Conservation (phyloP, 92 coral and sea anemone species). For the Palythoa heliodiscus region DNA sequence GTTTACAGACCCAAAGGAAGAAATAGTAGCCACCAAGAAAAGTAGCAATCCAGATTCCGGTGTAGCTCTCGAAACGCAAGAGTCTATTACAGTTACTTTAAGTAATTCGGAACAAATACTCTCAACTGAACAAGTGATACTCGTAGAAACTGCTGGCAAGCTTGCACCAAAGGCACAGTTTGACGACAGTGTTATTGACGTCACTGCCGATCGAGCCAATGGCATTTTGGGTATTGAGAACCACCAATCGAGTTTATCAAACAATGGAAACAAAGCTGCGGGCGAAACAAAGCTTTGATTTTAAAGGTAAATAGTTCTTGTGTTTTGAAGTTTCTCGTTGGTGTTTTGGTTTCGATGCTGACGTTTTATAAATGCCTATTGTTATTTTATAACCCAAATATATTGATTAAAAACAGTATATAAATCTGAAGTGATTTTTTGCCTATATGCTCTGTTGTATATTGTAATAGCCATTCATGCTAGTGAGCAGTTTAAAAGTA, state of each 20-base stretch:
- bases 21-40: not conserved
- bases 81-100: conserved; percentile 22
- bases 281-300: conserved; percentile 31
- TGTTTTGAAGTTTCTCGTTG: not conserved
- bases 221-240: conserved; percentile 42
- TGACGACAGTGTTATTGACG: conserved; percentile 37
- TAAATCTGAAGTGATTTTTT: no score
- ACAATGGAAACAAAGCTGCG: conserved; percentile 28
- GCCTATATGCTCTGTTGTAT: no score
- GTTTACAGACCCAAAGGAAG: conserved; percentile 26
- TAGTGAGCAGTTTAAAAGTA: no score
- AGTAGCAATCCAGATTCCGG: not conserved
- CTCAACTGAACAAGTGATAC: conserved; percentile 32
- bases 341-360: not conserved
- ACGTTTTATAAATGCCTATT: not conserved
- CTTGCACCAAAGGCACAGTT: conserved; percentile 42
- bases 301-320: not conserved
- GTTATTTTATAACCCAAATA: no score
- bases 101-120: conserved; percentile 36
- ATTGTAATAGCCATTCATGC: no score
- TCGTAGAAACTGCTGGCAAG: conserved; percentile 31
- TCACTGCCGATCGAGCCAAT: conserved; percentile 41
- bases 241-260: conserved; percentile 15
- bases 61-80: conserved; percentile 23
- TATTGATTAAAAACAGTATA: no score